Percentiles rank a stretch among this genome's conserved stretches.
Conservation (phyloP, 2,797 vertebrate species). For the Myotis pilosus region DNA sequence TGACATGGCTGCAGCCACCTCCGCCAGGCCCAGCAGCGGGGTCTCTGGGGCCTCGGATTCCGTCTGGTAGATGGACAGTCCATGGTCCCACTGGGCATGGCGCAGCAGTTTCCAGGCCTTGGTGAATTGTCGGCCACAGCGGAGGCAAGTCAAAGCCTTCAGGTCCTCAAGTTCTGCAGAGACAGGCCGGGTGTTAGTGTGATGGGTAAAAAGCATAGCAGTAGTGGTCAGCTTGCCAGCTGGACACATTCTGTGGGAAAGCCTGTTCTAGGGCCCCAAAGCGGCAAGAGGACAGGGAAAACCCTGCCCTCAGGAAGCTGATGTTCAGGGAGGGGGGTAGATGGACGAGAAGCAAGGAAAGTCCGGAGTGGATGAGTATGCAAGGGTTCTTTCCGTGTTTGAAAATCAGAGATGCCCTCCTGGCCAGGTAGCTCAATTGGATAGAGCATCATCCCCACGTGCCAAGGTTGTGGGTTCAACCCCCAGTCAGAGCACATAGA, state of each 20-base stretch:
- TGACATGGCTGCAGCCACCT: conserved; percentile 89
- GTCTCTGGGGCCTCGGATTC: conserved; percentile 69
- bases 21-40: conserved; percentile 88
- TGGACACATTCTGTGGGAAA: not conserved
- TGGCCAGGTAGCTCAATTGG: not conserved
- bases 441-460: not conserved
- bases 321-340: accelerated
- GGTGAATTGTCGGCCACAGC: conserved; percentile 85
- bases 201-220: not conserved
- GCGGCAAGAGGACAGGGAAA: not conserved
- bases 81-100: conserved; percentile 89
- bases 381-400: not conserved
- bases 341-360: not conserved
- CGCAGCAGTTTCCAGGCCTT: conserved; percentile 88
- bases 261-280: not conserved
- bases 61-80: conserved; percentile 89
- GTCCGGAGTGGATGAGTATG: not conserved
- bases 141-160: conserved; percentile 87
- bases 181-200: not conserved
- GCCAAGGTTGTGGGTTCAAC: not conserved
- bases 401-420: not conserved
- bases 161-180: conserved; percentile 79
- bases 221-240: not conserved
- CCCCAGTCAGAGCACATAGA: not conserved
- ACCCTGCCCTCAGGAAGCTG: not conserved